These are phyloP conservation scores for Athripsodes cinereus DNA, from an alignment of 2,888 invertebrate genomes.

Conservation along the genomic window DNA sequence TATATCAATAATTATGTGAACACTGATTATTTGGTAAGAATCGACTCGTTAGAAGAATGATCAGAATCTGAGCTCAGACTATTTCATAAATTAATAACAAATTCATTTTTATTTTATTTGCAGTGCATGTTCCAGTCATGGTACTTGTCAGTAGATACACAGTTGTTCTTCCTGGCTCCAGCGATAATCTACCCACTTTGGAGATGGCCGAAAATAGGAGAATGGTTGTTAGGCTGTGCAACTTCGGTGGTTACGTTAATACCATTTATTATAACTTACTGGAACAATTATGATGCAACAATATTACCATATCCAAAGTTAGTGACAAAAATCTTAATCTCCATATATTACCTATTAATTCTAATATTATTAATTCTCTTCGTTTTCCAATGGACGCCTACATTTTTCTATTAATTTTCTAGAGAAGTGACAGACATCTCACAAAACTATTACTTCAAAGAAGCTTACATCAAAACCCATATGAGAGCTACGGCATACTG, in stretches of 20 bases:
- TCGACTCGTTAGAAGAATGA: neutral
- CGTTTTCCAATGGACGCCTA: no score
- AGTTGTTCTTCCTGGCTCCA: constrained; percentile 61
- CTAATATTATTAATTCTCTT: no score
- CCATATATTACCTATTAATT: neutral
- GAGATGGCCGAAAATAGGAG: constrained; percentile 55
- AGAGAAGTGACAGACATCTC: constrained; percentile 62
- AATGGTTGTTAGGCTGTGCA: constrained; percentile 44
- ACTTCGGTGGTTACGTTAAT: constrained; percentile 46
- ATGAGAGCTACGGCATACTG: constrained; percentile 67
- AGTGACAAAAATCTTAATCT: constrained; percentile 33
- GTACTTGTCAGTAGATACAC: constrained; percentile 62
- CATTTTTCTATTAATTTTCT: constrained; percentile 31
- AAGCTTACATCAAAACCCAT: constrained; percentile 66
- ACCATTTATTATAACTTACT: constrained; percentile 55
- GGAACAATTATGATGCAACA: constrained; percentile 59
- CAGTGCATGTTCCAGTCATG: constrained; percentile 72
- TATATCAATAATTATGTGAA: constrained; percentile 70
- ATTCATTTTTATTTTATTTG: constrained; percentile 29
- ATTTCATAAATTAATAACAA: neutral
- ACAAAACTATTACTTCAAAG: constrained; percentile 56
- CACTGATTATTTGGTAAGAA: constrained; percentile 53
- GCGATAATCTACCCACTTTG: constrained; percentile 61
- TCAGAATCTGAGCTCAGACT: no score
- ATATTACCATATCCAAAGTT: constrained; percentile 63